A percentile compares a stretch with the other conserved stretches of the same genome.
phyloP scores from a whole-genome alignment of 2,888 invertebrate species.

The Parnassius mnemosyne region DNA sequence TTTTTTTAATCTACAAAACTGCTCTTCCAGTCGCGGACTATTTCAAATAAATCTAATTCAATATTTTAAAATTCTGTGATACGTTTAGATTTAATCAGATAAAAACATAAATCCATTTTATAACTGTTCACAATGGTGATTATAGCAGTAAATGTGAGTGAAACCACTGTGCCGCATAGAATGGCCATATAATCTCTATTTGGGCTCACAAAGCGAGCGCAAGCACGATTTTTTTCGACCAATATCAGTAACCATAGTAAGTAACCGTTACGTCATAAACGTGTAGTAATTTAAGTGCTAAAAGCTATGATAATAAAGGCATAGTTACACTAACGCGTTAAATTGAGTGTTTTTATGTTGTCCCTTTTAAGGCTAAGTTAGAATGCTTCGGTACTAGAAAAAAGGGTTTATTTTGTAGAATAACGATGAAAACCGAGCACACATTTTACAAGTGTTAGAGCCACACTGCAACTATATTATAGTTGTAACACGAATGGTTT shows the following conservation, averaged over 20 bases:
- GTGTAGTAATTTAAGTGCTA: slow-evolving; percentile 46
- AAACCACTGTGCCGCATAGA: slow-evolving; percentile 6
- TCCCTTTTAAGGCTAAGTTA: no score
- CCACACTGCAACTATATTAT: no score
- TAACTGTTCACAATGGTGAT: slow-evolving; percentile 17
- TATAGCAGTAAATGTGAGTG: slow-evolving; percentile 5
- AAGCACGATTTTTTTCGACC: slow-evolving; percentile 28
- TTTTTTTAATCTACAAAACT: no score
- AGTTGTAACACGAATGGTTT: no score
- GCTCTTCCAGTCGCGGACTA: no score
- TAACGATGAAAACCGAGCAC: no score
- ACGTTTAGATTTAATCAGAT: slow-evolving; percentile 6
- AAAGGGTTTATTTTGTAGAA: no score
- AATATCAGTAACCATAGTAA: slow-evolving; percentile 37
- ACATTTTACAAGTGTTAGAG: no score
- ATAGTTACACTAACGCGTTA: slow-evolving; percentile 15
- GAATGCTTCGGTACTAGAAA: no score
- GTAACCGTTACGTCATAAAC: slow-evolving; percentile 50
- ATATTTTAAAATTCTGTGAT: background rate
- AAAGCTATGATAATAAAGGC: slow-evolving; percentile 37
- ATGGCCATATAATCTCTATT: slow-evolving; percentile 7
- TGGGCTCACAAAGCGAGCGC: slow-evolving; percentile 4
- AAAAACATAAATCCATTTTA: slow-evolving; percentile 14
- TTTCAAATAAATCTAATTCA: no score
- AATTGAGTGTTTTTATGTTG: no score